Base-by-base conservation (phyloP, 2,888 invertebrate species). In the Heliconius ismenius region DNA sequence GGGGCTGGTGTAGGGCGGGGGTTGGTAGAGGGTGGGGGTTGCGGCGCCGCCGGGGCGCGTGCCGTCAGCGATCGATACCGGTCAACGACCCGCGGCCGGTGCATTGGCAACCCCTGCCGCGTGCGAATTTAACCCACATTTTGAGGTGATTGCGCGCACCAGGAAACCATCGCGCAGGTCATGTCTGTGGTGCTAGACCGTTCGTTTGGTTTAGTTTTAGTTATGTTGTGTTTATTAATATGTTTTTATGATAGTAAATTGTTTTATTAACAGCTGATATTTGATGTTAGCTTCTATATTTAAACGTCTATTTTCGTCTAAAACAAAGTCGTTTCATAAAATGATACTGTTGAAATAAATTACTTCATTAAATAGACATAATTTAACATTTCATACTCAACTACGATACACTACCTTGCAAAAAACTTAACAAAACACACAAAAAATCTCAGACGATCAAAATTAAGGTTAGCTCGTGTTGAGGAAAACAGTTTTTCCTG, bases 1-100 rank as follows among this genome's bases (percentile, higher is more conserved):
- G 81, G 43, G 83, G 83, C 82, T 81, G 83, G 83, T 2, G 62
- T 58, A n/a, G 67, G 15, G 62, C 15, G 21, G 75, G 83, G 84
- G 83, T 82, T 80, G 83, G 82, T 77, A 78, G 78, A 75, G 86
- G 89, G 87, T 82, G 90, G 78, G 76, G 86, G 89, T 87, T 82
- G 90, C 87, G 89, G 88, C 87, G 88, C 88, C 88, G 87, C 87
- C 85, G 89, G 88, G 89, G 88, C 88, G 89, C 86, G 89, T 87
- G 90, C 85, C 90, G 88, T 85, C 79, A 76, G 39, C 90, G 93
- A 91, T 94, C 93, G 93, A 94, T 94, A 92, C 85, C 91, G 93
- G 93, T 89, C 93, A 90, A 91, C 89, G 93, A 93, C 92, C 93
- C 91, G 89, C 85, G 88, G 88, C 88, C 91, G 91, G 89, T 91